Base-by-base conservation (phyloP, 2,797 vertebrate genomes). In the Cottoperca gobio region DNA sequence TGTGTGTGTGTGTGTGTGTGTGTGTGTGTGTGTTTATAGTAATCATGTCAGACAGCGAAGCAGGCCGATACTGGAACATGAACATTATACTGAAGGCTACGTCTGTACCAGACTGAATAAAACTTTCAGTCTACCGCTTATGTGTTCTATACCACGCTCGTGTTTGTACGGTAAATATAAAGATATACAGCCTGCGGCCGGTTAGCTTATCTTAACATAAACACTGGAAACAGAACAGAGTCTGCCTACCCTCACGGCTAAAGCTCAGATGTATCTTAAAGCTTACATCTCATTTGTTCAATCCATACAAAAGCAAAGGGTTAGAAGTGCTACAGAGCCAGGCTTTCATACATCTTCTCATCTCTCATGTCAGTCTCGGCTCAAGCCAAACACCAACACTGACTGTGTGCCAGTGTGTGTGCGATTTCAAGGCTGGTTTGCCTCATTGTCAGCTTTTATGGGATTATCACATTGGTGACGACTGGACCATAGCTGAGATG, bases 381-480 rank as follows among this genome's bases (percentile, higher is more conserved):
- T 76, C 31, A 16, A 70, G 72, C 67, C 68, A 55, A 82, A 75
- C 6, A 17, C 57, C 26, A 23, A 54, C 67, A 28, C 61, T 1
- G 45, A 61, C 55, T 42, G 58, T 28, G 74, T 54, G 64, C 28
- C 53, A 48, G 65, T 28, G 42, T 71, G 53, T 48, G 53, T 40
- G 69, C 17, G 33, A 61, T 83, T 79, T 76, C 76, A 85, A 81
- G 77, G 73, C 62, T 76, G 77, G 61, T 80, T 84, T 68, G 74
- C 57, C 76, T 88, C 80, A 84, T 81, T 87, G 85, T 90, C 77
- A 78, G 74, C 37, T 77, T 86, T 88, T 82, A 81, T 72, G 58
- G 81, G 76, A 88, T 85, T 86, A 79, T 71, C 59, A 79, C 82
- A 83, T 46, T 60, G 70, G 62, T 69, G 76, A 66, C 35, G 6